phyloP scores from a whole-genome alignment of 2,888 invertebrate species.

The Fissipunctia ypsillon region DNA sequence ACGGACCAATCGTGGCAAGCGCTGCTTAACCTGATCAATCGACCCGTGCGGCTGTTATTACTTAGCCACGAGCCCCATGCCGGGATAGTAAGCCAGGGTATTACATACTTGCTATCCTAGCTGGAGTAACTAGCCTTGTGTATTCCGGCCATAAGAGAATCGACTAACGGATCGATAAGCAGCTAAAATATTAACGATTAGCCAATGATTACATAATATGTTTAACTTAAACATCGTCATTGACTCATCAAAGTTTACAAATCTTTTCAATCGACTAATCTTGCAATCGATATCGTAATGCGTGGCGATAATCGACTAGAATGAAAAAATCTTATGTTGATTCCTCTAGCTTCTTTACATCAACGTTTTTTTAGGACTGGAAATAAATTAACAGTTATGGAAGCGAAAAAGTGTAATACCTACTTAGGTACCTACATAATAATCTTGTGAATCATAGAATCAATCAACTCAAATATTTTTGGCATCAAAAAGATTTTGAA shows the following conservation, averaged over 20 bases:
- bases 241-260: conserved; percentile 39
- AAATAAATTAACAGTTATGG: not conserved
- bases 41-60: too few relatives aligned
- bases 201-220: conserved; percentile 36
- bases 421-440: not conserved
- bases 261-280: conserved; percentile 41
- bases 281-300: conserved; percentile 45
- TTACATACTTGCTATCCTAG: too few relatives aligned
- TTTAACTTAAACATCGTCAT: conserved; percentile 40
- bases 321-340: not conserved
- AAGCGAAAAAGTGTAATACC: not conserved
- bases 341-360: not conserved
- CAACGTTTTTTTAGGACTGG: not conserved
- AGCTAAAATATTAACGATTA: conserved; percentile 11
- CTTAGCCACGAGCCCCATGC: too few relatives aligned
- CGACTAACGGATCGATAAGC: conserved; percentile 3
- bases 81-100: too few relatives aligned
- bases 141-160: not conserved
- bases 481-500: not conserved
- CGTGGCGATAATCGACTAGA: conserved; percentile 32
- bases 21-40: too few relatives aligned
- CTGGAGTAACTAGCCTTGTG: not conserved
- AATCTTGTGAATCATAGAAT: not conserved
- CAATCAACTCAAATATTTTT: not conserved
- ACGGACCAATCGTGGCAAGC: too few relatives aligned